Evolutionary conservation across 1,140 invertebrate species (phyloP).

Genomic region (Ganaspis sp.): DNA sequence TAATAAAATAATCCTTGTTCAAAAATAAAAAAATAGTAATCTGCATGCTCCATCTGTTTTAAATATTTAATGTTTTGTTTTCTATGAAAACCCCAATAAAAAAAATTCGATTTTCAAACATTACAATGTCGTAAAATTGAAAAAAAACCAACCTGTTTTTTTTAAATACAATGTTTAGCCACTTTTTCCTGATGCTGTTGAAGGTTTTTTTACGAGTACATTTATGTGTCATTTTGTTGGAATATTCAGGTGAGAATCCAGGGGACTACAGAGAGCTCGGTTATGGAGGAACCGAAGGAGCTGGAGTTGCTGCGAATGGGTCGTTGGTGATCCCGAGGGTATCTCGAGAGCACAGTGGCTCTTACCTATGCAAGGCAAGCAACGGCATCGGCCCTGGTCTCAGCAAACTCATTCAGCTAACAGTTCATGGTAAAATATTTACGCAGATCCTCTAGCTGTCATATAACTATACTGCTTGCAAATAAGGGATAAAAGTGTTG

Average conservation of each 20-base stretch:
- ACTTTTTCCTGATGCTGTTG: neutral
- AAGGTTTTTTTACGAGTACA: neutral
- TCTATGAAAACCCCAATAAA: too few species aligned
- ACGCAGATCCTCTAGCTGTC: constrained; percentile 39
- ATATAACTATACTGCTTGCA: constrained; percentile 40
- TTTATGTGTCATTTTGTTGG: constrained; percentile 25
- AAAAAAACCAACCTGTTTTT: neutral
- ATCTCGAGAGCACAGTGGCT: constrained; percentile 78
- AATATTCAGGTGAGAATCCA: constrained; percentile 66
- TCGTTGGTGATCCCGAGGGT: constrained; percentile 78
- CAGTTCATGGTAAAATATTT: constrained; percentile 80
- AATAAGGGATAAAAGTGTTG: constrained; percentile 49
- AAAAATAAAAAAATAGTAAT: too few species aligned
- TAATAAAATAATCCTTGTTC: too few species aligned
- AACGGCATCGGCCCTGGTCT: constrained; percentile 81
- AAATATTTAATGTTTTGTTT: too few species aligned
- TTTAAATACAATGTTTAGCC: neutral
- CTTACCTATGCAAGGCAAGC: constrained; percentile 80
- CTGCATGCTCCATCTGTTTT: too few species aligned
- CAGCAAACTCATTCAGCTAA: constrained; percentile 81
- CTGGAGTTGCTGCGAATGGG: constrained; percentile 75
- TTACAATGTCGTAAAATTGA: neutral
- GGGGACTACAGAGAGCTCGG: constrained; percentile 72
- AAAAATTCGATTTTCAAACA: too few species aligned
- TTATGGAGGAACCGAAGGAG: constrained; percentile 69